Evolutionary conservation across 2,113 vertebrate genomes (phyloP).

Genomic region (Catharus fuscescens): DNA sequence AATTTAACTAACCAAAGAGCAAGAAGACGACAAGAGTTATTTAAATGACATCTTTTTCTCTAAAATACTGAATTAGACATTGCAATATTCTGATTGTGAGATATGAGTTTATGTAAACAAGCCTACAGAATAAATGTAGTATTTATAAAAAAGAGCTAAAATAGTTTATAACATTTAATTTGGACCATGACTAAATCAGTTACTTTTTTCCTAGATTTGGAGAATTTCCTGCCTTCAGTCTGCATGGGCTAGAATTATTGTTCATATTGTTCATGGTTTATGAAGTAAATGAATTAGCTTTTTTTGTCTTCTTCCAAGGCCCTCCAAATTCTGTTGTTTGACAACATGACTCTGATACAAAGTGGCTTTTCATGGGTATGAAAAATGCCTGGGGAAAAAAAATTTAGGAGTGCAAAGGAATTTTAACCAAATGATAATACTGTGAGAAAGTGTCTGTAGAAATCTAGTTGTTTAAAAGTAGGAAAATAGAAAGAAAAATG

Average conservation of each 20-base stretch:
- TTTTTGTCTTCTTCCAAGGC: neutral
- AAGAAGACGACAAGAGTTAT: neutral
- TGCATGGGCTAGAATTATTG: neutral
- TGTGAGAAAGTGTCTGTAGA: neutral
- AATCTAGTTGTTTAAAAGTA: neutral
- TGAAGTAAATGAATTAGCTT: neutral
- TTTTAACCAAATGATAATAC: neutral
- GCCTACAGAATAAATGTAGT: neutral
- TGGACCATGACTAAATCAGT: neutral
- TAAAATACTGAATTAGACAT: neutral
- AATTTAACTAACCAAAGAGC: neutral
- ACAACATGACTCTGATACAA: neutral
- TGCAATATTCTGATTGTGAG: neutral
- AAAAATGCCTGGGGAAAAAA: neutral
- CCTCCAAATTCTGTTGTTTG: neutral
- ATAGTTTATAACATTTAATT: conserved; percentile 8
- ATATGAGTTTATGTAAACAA: neutral
- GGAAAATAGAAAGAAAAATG: neutral
- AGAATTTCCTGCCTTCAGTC: neutral
- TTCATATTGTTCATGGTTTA: neutral
- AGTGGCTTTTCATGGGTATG: neutral
- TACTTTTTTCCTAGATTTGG: neutral
- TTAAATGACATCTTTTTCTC: neutral
- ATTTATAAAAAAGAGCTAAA: neutral
- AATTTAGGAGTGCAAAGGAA: neutral